These are phyloP conservation scores for Pachyuromys duprasi DNA, from an alignment of 2,797 vertebrate genomes.

Conservation along the genomic window DNA sequence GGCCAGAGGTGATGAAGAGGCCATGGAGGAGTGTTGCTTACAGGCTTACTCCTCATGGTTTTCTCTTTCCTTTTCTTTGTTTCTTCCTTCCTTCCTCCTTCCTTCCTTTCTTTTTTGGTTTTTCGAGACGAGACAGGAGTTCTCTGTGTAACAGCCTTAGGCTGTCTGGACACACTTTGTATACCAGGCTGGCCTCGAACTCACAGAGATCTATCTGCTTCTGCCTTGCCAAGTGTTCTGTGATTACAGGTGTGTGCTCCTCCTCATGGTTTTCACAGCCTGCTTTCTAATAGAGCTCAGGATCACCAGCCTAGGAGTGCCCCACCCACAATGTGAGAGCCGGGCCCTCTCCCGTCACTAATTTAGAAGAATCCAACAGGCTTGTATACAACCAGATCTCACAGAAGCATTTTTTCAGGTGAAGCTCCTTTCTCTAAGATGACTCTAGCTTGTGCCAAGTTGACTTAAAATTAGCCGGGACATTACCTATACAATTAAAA, in stretches of 20 bases:
- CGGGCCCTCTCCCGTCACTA: not conserved
- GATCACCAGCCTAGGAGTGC: not conserved
- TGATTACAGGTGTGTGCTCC: not conserved
- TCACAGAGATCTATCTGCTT: no score
- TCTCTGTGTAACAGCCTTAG: no score
- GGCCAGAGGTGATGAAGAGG: not conserved
- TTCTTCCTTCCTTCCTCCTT: no score
- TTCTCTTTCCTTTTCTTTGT: no score
- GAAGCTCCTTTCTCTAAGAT: not conserved
- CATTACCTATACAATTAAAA: slow-evolving; percentile 17
- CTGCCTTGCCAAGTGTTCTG: no score
- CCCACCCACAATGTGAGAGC: not conserved
- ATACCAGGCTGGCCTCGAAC: no score
- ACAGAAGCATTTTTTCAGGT: not conserved
- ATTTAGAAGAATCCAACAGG: not conserved
- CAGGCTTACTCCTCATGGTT: not conserved
- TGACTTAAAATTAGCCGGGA: not conserved
- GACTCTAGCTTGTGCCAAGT: not conserved
- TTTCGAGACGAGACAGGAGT: no score
- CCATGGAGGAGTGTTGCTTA: not conserved
- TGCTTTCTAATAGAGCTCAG: not conserved
- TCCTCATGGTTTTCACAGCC: not conserved
- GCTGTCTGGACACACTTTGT: no score
- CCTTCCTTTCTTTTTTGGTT: no score
- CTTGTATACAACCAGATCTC: not conserved